These are phyloP conservation scores for Pemphredon lugubris DNA, from an alignment of 2,888 invertebrate genomes.

Conservation along the genomic window DNA sequence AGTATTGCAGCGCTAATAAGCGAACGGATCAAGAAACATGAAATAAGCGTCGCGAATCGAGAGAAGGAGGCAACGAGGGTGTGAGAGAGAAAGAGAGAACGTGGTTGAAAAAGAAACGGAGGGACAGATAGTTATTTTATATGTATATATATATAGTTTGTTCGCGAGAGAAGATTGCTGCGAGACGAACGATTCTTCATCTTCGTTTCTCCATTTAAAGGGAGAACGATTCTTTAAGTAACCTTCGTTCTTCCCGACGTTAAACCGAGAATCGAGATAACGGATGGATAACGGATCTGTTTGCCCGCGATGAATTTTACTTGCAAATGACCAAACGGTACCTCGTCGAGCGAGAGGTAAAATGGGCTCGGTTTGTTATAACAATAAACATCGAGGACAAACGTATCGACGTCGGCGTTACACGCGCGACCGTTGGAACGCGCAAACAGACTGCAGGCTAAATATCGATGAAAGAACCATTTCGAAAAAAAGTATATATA, in stretches of 20 bases:
- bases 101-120: no score
- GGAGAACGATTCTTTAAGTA: not conserved
- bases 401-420: not conserved
- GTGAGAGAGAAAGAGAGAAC: no score
- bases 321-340: not conserved
- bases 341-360: not conserved
- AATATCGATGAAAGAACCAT: slow-evolving; percentile 1
- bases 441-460: not conserved
- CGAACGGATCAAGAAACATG: slow-evolving; percentile 40
- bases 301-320: slow-evolving; percentile 11
- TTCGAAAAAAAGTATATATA: not conserved
- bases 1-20: slow-evolving; percentile 50
- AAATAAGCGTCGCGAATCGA: slow-evolving; percentile 26
- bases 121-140: no score
- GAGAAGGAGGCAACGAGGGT: slow-evolving; percentile 13
- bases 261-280: not conserved
- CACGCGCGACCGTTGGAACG: not conserved
- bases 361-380: not conserved
- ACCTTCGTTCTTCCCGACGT: not conserved
- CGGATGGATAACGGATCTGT: not conserved
- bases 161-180: no score
- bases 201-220: not conserved
- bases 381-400: slow-evolving; percentile 3
- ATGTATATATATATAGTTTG: no score
- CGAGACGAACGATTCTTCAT: no score